These are phyloP conservation scores for Sardinella longiceps DNA, from an alignment of 2,797 vertebrate species.

Conservation along the genomic window DNA sequence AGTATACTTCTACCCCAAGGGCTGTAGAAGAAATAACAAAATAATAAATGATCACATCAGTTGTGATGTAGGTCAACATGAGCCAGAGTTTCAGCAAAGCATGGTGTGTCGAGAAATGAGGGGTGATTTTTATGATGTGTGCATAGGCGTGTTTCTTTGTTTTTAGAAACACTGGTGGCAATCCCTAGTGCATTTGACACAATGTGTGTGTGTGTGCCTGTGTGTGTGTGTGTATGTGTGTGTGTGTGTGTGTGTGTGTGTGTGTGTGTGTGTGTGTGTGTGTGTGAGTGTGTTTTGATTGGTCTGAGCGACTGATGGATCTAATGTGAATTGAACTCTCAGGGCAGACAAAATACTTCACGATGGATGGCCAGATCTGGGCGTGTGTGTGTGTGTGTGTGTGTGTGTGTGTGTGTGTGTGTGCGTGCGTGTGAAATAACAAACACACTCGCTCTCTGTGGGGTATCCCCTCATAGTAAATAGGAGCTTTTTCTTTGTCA, in stretches of 20 bases:
- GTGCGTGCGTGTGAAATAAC: conserved; percentile 67
- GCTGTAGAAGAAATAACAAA: background rate
- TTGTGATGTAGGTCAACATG: background rate
- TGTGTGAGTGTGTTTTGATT: background rate
- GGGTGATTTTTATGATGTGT: conserved; percentile 12
- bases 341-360: background rate
- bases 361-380: background rate
- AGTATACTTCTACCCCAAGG: background rate
- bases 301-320: conserved; percentile 3
- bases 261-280: too few species aligned
- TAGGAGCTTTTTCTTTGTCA: conserved; percentile 54
- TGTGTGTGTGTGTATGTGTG: too few species aligned
- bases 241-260: too few species aligned
- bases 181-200: background rate
- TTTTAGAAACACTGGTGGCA: conserved; percentile 1
- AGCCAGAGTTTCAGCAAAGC: background rate
- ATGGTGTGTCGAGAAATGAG: conserved; percentile 4
- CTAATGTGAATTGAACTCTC: background rate
- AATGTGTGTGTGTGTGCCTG: background rate
- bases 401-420: too few species aligned
- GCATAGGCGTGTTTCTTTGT: conserved; percentile 3
- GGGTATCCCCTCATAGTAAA: conserved; percentile 54
- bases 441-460: conserved; percentile 56
- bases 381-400: too few species aligned
- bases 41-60: conserved; percentile 1